Evolutionary conservation across 2,113 vertebrate species (phyloP), one percentile per base, ranked within the genome.

Genomic region (Rallus limicola): DNA sequence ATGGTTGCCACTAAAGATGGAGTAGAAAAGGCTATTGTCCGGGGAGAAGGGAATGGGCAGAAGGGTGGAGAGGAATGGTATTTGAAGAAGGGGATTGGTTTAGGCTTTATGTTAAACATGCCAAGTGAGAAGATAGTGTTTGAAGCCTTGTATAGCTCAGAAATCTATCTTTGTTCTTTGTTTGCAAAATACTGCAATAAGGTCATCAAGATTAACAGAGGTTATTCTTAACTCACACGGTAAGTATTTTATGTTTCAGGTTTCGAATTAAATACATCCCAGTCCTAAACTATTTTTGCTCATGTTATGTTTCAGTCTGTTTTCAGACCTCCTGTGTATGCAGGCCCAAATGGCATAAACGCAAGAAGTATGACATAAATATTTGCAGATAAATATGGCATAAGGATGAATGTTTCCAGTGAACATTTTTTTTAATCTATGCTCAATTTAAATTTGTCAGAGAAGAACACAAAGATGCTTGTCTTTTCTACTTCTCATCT

Each of bases 341-440:
- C 36, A 79, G 34, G 18, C 65, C n/a, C 11, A 82, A 84, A 86
- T 87, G 67, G 58, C 74, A 58, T 23, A 70, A 60, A 90, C 59
- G 76, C 46, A 62, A 55, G 34, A 92, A 87, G 26, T 79, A 79
- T 24, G 88, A n/a, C 28, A 81, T 56, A 93, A 95, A 86, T 95
- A 94, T 86, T 88, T 93, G 34, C 58, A 75, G 86, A 71, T 80
- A 60, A 29, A 25, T 79, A 46, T 52, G 33, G 33, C 28, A 29
- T 71, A 69, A 88, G 21, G 48, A 76, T 67, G 76, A 5, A 62
- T 82, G 38, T 84, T 93, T 58, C 34, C 75, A 76, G 53, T 89
- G 38, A 58, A 53, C 29, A 42, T 89, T 81, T 94, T 86, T 48
- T 48, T 48, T 15, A 92, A 78, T 78, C 25, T 60, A 20, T 28